Evolutionary conservation across 2,797 vertebrate species (phyloP).

Genomic region (Lepus oiostolus): DNA sequence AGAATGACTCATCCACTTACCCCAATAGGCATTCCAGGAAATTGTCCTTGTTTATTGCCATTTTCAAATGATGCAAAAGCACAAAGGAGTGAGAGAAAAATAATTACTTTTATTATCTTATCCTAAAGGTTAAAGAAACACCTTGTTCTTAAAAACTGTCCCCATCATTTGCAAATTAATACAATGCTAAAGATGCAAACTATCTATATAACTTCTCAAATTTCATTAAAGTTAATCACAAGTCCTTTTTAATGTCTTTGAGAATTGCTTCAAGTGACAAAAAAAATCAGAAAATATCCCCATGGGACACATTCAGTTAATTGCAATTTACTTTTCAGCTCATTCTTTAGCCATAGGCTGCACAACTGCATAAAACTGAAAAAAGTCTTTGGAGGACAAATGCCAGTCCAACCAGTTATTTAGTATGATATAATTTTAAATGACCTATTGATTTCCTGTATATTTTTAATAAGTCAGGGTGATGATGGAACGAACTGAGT

Average conservation of each 20-base stretch:
- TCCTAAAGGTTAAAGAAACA: conserved; percentile 57
- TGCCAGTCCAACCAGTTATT: conserved; percentile 17
- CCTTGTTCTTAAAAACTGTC: not conserved
- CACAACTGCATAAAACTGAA: conserved; percentile 37
- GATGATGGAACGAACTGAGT: not conserved
- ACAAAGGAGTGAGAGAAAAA: conserved; percentile 71
- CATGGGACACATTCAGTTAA: conserved; percentile 65
- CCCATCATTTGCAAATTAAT: conserved; percentile 71
- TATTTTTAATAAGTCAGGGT: conserved; percentile 44
- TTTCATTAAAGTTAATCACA: conserved; percentile 81
- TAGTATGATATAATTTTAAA: conserved; percentile 58
- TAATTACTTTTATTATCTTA: conserved; percentile 74
- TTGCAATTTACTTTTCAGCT: conserved; percentile 58
- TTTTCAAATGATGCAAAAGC: conserved; percentile 67
- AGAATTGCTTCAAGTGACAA: conserved; percentile 74
- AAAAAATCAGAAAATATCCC: conserved; percentile 73
- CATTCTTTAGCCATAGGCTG: conserved; percentile 57
- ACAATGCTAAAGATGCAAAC: conserved; percentile 66
- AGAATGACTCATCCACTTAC: conserved; percentile 70
- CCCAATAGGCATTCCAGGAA: conserved; percentile 71
- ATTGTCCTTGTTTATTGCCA: conserved; percentile 71
- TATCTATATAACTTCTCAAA: conserved; percentile 69
- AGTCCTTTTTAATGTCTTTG: conserved; percentile 79
- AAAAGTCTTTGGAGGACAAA: conserved; percentile 47
- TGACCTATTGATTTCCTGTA: conserved; percentile 11